phyloP scores from a whole-genome alignment of 2,113 vertebrate genomes.

The Forbesichthys agassizii region DNA sequence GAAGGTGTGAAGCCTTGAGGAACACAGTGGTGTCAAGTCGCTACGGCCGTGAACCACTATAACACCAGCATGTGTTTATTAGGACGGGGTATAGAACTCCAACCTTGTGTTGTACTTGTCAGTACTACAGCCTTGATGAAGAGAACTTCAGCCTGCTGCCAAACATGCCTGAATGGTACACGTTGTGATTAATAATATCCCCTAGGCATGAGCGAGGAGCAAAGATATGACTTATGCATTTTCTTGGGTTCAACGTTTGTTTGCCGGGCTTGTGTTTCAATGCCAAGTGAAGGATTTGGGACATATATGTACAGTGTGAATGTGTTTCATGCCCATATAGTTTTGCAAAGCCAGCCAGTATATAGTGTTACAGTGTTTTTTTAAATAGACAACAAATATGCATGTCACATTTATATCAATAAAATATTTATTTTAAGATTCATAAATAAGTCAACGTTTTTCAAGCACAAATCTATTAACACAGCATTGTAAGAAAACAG shows the following conservation, averaged over 20 bases:
- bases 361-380: background rate
- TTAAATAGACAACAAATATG: background rate
- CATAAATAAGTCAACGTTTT: background rate
- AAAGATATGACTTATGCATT: too few relatives aligned
- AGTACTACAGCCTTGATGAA: background rate
- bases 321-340: too few relatives aligned
- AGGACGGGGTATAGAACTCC: background rate
- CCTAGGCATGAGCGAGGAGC: background rate
- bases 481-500: background rate
- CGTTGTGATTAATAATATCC: background rate
- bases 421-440: conserved; percentile 37
- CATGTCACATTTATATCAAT: background rate
- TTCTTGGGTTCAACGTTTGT: too few relatives aligned
- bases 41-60: too few relatives aligned
- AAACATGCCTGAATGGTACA: too few relatives aligned
- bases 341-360: background rate
- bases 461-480: background rate
- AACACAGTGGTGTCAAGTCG: background rate
- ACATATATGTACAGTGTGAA: too few relatives aligned
- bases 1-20: too few relatives aligned
- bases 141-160: background rate
- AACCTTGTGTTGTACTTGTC: background rate
- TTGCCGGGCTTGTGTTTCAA: too few relatives aligned
- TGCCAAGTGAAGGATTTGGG: too few relatives aligned
- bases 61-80: too few relatives aligned